A percentile compares a stretch with the other conserved stretches of the same genome.
These are phyloP conservation scores for Hoplodrina blanda DNA, from an alignment of 2,888 invertebrate species.

Conservation along the genomic window DNA sequence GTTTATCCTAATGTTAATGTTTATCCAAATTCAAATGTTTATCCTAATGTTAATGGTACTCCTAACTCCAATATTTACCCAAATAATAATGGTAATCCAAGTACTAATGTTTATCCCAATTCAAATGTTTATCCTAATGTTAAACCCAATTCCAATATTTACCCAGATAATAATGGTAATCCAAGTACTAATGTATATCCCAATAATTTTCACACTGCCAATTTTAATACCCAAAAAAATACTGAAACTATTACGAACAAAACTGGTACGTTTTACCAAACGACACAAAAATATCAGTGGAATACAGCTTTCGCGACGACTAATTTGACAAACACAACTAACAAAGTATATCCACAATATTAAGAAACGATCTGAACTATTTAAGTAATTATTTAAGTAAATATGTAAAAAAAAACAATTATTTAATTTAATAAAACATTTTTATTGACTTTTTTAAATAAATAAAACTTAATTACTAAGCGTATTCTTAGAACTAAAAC, in stretches of 20 bases:
- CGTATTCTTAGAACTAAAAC: constrained; percentile 84
- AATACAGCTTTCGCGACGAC: neutral
- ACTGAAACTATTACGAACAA: neutral
- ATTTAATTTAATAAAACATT: constrained; percentile 77
- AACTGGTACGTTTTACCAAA: constrained; percentile 12
- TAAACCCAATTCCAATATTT: neutral
- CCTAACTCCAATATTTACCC: neutral
- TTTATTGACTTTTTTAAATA: constrained; percentile 90
- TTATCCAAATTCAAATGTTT: neutral
- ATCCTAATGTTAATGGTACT: constrained; percentile 3
- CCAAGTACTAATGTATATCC: neutral
- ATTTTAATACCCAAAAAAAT: constrained; percentile 11
- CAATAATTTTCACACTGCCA: neutral
- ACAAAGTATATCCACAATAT: neutral
- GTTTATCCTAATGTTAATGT: neutral
- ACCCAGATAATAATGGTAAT: neutral
- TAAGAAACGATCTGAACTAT: neutral
- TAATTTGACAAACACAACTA: neutral
- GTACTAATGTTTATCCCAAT: constrained; percentile 2
- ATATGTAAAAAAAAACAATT: constrained; percentile 35
- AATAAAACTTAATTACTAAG: constrained; percentile 88
- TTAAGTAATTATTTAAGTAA: constrained; percentile 9
- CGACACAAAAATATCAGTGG: constrained; percentile 28
- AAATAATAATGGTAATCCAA: neutral
- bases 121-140: neutral